Conservation (phyloP, 2,888 invertebrate species). For the Alitta virens region DNA sequence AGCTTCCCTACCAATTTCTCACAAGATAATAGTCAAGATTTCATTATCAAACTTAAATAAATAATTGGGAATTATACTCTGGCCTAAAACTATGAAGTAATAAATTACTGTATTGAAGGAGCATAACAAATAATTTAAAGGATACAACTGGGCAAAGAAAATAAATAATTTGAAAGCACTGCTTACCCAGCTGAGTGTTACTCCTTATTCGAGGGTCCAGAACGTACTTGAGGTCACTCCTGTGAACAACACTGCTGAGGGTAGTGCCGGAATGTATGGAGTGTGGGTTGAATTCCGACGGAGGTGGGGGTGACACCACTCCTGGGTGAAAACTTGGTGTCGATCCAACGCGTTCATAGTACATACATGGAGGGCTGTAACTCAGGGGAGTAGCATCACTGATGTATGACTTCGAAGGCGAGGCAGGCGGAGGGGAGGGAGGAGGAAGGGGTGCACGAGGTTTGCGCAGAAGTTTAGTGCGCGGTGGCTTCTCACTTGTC, state of each 20-base stretch:
- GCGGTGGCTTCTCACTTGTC: not conserved
- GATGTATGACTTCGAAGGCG: not conserved
- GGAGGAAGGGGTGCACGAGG: not conserved
- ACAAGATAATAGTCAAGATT: too few relatives aligned
- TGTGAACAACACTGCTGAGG: not conserved
- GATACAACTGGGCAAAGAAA: too few relatives aligned
- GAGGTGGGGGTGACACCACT: conserved; percentile 15
- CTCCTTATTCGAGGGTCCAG: conserved; percentile 6
- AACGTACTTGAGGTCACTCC: conserved; percentile 8
- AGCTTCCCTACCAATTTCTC: too few relatives aligned
- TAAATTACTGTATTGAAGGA: too few relatives aligned
- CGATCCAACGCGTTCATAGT: too few relatives aligned
- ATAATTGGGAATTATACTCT: too few relatives aligned
- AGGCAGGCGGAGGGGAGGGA: not conserved
- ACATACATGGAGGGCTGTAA: not conserved
- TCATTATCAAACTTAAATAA: too few relatives aligned
- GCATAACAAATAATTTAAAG: too few relatives aligned
- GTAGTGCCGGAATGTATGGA: not conserved
- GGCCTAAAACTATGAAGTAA: too few relatives aligned
- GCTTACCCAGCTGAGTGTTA: conserved; percentile 3
- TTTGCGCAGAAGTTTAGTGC: not conserved
- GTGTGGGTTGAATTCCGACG: conserved; percentile 10
- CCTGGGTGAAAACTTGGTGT: conserved; percentile 8
- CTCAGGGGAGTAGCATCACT: not conserved
- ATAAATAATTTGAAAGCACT: too few relatives aligned